Evolutionary conservation across 2,113 vertebrate species (phyloP).

Genomic region (Pteropus alecto): DNA sequence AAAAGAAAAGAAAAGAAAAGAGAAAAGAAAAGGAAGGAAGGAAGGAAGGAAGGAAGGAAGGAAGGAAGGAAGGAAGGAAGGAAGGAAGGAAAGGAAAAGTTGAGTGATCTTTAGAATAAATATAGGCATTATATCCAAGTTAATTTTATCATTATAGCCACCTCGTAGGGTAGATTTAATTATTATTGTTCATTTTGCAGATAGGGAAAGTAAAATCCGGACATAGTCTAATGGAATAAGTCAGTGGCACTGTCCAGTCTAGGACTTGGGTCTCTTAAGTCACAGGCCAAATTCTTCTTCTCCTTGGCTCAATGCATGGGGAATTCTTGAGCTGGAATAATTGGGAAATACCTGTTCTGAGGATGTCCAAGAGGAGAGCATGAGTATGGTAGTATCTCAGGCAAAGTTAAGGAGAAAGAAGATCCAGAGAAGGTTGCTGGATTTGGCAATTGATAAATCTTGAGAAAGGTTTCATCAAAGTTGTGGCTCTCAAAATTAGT

Average conservation of each 20-base stretch:
- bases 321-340: neutral
- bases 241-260: neutral
- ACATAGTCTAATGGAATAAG: neutral
- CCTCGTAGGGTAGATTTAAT: neutral
- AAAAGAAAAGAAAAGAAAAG: no score
- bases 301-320: neutral
- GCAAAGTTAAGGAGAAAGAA: neutral
- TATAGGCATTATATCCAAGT: neutral
- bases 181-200: neutral
- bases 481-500: neutral
- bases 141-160: neutral
- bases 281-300: neutral
- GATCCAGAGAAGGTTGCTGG: neutral
- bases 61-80: neutral
- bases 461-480: neutral
- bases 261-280: neutral
- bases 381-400: neutral
- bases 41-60: no score
- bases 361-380: neutral
- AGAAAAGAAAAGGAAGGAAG: no score
- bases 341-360: neutral
- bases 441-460: neutral
- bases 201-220: neutral
- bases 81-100: neutral
- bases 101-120: neutral